These are phyloP conservation scores for Aeoliscus strigatus DNA, from an alignment of 2,797 vertebrate species.

Conservation along the genomic window DNA sequence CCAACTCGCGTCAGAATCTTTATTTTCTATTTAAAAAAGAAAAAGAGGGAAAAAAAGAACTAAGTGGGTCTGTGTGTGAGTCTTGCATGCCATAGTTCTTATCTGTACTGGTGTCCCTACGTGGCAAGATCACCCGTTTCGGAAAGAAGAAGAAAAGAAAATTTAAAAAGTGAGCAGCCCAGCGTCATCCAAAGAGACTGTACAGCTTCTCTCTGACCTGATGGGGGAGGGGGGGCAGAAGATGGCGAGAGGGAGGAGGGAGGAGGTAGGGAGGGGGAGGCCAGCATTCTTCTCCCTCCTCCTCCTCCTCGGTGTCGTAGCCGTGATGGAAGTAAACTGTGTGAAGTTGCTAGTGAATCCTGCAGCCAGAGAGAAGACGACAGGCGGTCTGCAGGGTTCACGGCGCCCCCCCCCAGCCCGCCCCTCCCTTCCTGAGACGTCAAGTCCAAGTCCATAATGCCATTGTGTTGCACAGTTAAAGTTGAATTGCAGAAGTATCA, in stretches of 20 bases:
- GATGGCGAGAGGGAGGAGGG: slow-evolving; percentile 13
- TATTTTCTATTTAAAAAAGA: slow-evolving; percentile 63
- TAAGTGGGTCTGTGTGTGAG: slow-evolving; percentile 67
- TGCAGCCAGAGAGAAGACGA: slow-evolving; percentile 27
- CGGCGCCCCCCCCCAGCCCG: slow-evolving; percentile 18
- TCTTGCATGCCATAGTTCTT: slow-evolving; percentile 75
- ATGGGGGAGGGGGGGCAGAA: slow-evolving; percentile 22
- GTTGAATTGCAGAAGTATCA: slow-evolving; percentile 73
- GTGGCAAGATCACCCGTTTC: slow-evolving; percentile 51
- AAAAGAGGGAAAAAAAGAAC: slow-evolving; percentile 12
- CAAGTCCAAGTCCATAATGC: slow-evolving; percentile 60
- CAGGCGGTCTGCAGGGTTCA: slow-evolving; percentile 56
- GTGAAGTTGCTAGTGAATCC: slow-evolving; percentile 52
- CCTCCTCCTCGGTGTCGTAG: too few relatives aligned
- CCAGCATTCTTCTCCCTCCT: too few relatives aligned
- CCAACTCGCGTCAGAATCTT: slow-evolving; percentile 62
- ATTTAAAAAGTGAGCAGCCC: too few relatives aligned
- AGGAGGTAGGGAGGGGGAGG: slow-evolving; percentile 1
- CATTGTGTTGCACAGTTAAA: slow-evolving; percentile 75
- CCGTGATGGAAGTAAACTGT: too few relatives aligned
- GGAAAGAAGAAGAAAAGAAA: too few relatives aligned
- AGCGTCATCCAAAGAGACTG: slow-evolving; percentile 71
- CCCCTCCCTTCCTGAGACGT: slow-evolving; percentile 14
- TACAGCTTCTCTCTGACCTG: slow-evolving; percentile 26
- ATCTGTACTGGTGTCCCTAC: slow-evolving; percentile 59